phyloP scores from a whole-genome alignment of 2,113 vertebrate species.

The Craseonycteris thonglongyai region DNA sequence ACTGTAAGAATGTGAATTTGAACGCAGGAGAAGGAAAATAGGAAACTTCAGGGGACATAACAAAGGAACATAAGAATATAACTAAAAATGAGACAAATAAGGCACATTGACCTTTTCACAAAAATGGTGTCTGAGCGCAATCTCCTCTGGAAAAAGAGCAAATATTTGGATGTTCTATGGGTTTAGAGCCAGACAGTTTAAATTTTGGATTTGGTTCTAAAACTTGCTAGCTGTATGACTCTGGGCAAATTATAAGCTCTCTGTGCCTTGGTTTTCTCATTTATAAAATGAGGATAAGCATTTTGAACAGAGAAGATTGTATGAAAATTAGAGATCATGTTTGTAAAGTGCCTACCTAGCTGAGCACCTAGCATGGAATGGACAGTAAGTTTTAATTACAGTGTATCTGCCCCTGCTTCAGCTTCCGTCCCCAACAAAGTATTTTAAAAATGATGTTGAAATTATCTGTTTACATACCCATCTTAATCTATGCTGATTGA shows the following conservation, averaged over 20 bases:
- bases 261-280: conserved; percentile 6
- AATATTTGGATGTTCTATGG: not conserved
- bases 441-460: not conserved
- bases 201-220: conserved; percentile 29
- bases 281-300: not conserved
- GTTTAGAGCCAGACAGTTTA: not conserved
- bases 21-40: not conserved
- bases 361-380: not conserved
- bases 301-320: not conserved
- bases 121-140: not conserved
- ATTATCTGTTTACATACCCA: not conserved
- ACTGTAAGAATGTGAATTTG: not conserved
- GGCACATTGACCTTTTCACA: not conserved
- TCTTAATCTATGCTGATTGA: not conserved
- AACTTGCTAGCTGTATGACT: not conserved
- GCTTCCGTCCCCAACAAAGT: not conserved
- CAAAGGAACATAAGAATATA: not conserved
- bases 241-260: not conserved
- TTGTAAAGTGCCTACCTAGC: not conserved
- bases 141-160: not conserved
- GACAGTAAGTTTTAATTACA: not conserved
- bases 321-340: not conserved
- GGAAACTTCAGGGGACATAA: not conserved
- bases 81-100: not conserved
- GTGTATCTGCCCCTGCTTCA: not conserved